Evolutionary conservation across 2,888 invertebrate species (phyloP).

Genomic region (Barypeithes pellucidus): DNA sequence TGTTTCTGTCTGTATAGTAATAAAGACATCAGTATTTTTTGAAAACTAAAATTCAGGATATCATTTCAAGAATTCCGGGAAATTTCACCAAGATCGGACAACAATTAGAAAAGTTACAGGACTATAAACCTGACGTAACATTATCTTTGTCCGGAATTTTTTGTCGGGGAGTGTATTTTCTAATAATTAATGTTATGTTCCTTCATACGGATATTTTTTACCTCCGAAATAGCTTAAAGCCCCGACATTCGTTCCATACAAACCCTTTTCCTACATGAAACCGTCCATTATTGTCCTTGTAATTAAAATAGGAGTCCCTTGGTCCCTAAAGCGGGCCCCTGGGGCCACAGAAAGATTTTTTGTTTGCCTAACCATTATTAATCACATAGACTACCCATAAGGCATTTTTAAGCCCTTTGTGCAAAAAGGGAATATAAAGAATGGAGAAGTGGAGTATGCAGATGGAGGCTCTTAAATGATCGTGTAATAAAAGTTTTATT

Average conservation of each 20-base stretch:
- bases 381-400: constrained; percentile 35
- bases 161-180: too few species aligned
- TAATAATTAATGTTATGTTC: too few species aligned
- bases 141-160: too few species aligned
- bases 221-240: neutral
- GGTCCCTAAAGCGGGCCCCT: constrained; percentile 2
- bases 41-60: too few species aligned
- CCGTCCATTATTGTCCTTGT: constrained; percentile 14
- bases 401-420: constrained; percentile 13
- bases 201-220: neutral
- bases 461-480: constrained; percentile 1
- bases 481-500: neutral
- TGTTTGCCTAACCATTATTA: constrained; percentile 31
- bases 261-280: neutral
- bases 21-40: too few species aligned
- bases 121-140: too few species aligned
- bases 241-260: neutral
- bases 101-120: too few species aligned
- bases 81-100: too few species aligned
- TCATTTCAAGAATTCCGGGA: too few species aligned
- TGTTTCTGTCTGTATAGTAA: too few species aligned
- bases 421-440: neutral
- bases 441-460: constrained; percentile 3
- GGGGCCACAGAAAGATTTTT: constrained; percentile 6
- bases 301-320: constrained; percentile 32